Evolutionary conservation across 2,888 invertebrate species (phyloP).

Genomic region (Tenthredo livida): DNA sequence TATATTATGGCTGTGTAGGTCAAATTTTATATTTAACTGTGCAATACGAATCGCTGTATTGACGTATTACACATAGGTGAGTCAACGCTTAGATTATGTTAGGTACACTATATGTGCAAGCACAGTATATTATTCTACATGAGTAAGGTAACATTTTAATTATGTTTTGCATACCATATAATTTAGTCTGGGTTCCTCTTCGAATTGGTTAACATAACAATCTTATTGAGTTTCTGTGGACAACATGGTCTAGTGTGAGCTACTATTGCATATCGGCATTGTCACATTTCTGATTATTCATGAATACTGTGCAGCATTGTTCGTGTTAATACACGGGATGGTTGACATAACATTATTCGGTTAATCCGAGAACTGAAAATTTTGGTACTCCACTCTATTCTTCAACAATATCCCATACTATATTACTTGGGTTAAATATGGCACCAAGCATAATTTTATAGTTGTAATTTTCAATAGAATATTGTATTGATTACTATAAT

Average conservation of each 20-base stretch:
- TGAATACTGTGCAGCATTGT: slow-evolving; percentile 17
- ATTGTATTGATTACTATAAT: neutral
- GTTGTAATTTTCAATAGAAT: neutral
- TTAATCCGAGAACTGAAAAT: neutral
- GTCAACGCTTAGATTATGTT: neutral
- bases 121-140: neutral
- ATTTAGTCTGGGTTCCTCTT: neutral
- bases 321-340: neutral
- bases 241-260: neutral
- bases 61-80: neutral
- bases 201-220: neutral
- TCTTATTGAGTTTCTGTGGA: neutral
- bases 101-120: neutral
- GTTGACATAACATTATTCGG: neutral
- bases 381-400: neutral
- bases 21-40: slow-evolving; percentile 5
- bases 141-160: slow-evolving; percentile 10
- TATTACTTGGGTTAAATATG: slow-evolving; percentile 13
- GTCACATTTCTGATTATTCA: neutral
- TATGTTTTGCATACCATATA: neutral
- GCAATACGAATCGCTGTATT: neutral
- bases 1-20: neutral
- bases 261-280: slow-evolving; percentile 8
- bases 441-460: slow-evolving; percentile 21
- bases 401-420: neutral